Base-by-base conservation (phyloP, 2,113 vertebrate genomes). In the Vanacampus margaritifer region DNA sequence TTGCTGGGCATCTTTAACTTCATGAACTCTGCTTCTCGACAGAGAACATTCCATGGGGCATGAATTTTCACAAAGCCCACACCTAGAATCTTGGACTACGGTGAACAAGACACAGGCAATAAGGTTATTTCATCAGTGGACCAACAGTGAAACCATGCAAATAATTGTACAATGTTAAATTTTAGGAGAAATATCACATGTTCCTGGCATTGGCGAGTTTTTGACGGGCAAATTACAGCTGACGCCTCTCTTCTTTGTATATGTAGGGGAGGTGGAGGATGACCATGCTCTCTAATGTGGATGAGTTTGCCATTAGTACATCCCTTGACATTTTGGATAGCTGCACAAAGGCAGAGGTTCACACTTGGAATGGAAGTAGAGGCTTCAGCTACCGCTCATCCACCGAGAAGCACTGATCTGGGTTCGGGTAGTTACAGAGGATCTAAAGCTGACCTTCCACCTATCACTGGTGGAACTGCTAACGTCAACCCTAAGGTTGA, bases 1-100 rank as follows among this genome's bases (percentile, higher is more conserved):
- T 93, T 97, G 0, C 96, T 98, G 0, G 97, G 97, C 95, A 98
- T 98, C 88, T 98, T 99, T 37, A 99, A 92, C 72, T 98, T 98
- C 88, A 98, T 91, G 74, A 99, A 95, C 85, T 99, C 97, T 0
- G 97, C 97, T 72, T 99, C 97, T 76, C 97, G 91, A 88, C 96
- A 98, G 26, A 99, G 91, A 5, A 98, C 91, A 0, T 92, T 91
- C 96, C 96, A 99, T 0, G 97, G 95, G 2, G 97, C 96, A 0
- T 99, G 97, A 69, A 99, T 95, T 87, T 98, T 98, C 50, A 98
- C 88, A 69, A 98, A 99, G 2, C 94, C 95, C 16, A 97, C 85
- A 0, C 95, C 96, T 9, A 93, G 93, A 69, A 95, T 93, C 84
- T 95, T 96, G n/a, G 91, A 90, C 97, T 99, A 64, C 51, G 26